phyloP scores from a whole-genome alignment of 2,797 vertebrate species.

The Acanthurus lineatus region DNA sequence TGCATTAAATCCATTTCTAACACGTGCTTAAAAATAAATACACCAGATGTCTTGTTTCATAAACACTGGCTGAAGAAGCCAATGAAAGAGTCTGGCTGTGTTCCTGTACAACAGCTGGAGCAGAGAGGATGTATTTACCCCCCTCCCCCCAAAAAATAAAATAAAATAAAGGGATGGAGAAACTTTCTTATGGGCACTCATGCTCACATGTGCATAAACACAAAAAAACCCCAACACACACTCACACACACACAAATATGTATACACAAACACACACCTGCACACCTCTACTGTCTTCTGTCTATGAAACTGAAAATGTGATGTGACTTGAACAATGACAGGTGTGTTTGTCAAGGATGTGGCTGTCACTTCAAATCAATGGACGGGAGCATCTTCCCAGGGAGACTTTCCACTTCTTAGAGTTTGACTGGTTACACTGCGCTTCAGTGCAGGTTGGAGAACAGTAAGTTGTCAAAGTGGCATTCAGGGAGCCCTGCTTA shows the following conservation, averaged over 20 bases:
- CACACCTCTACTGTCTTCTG: slow-evolving; percentile 67
- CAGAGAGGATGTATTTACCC: slow-evolving; percentile 62
- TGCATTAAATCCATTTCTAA: slow-evolving; percentile 76
- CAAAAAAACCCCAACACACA: neutral
- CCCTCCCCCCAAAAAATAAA: slow-evolving; percentile 23
- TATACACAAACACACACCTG: slow-evolving; percentile 48
- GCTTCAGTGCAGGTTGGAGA: slow-evolving; percentile 67
- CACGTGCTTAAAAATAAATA: slow-evolving; percentile 72
- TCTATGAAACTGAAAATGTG: slow-evolving; percentile 82
- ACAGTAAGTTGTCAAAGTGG: slow-evolving; percentile 76
- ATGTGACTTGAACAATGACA: slow-evolving; percentile 87
- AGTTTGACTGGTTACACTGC: slow-evolving; percentile 67
- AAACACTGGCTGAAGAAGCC: slow-evolving; percentile 71
- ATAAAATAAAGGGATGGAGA: slow-evolving; percentile 39
- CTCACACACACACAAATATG: slow-evolving; percentile 11
- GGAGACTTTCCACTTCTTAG: slow-evolving; percentile 75
- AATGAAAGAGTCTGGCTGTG: slow-evolving; percentile 65
- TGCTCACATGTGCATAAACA: slow-evolving; percentile 65
- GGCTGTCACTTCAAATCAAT: slow-evolving; percentile 86
- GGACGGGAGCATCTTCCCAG: slow-evolving; percentile 74
- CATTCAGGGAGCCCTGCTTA: slow-evolving; percentile 48
- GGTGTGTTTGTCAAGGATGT: slow-evolving; percentile 87
- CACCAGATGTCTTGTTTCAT: slow-evolving; percentile 80
- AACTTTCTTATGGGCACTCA: slow-evolving; percentile 68
- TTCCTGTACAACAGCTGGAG: slow-evolving; percentile 76